Evolutionary conservation across 2,888 invertebrate genomes (phyloP).

Genomic region (Serripes groenlandicus): DNA sequence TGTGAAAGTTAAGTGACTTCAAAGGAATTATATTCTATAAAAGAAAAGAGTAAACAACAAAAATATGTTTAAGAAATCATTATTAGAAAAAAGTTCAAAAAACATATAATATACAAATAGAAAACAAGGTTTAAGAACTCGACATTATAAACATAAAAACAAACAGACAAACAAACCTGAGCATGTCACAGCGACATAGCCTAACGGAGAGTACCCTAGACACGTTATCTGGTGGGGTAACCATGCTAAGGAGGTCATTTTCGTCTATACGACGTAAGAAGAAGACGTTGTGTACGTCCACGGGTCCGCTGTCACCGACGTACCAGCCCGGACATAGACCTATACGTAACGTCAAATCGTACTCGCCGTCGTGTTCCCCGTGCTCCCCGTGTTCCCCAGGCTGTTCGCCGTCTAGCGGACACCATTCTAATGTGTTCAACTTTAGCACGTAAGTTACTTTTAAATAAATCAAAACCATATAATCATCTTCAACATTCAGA

Average conservation of each 20-base stretch:
- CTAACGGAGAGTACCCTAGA: conserved; percentile 47
- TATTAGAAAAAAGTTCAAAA: too few species aligned
- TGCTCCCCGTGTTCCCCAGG: too few species aligned
- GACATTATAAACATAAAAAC: too few species aligned
- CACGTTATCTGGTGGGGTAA: conserved; percentile 44
- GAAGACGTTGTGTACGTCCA: conserved; percentile 23
- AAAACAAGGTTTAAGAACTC: too few species aligned
- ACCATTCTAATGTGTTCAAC: conserved; percentile 6
- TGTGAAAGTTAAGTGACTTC: too few species aligned
- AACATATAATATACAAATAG: too few species aligned
- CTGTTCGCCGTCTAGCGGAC: neutral
- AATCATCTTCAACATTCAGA: too few species aligned
- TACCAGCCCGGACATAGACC: neutral
- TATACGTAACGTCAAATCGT: neutral
- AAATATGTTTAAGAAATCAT: neutral
- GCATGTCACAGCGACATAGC: conserved; percentile 46
- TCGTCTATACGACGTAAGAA: conserved; percentile 60
- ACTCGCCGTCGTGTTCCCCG: too few species aligned
- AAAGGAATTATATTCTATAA: too few species aligned
- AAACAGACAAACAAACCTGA: neutral
- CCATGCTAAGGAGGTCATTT: conserved; percentile 50
- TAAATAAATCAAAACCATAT: too few species aligned
- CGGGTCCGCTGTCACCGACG: conserved; percentile 24
- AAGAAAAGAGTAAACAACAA: too few species aligned
- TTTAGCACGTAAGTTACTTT: conserved; percentile 16